Percentiles rank a stretch among this genome's conserved stretches.
Evolutionary conservation across 1,140 invertebrate species (phyloP).

Genomic region (Zaprionus capensis): DNA sequence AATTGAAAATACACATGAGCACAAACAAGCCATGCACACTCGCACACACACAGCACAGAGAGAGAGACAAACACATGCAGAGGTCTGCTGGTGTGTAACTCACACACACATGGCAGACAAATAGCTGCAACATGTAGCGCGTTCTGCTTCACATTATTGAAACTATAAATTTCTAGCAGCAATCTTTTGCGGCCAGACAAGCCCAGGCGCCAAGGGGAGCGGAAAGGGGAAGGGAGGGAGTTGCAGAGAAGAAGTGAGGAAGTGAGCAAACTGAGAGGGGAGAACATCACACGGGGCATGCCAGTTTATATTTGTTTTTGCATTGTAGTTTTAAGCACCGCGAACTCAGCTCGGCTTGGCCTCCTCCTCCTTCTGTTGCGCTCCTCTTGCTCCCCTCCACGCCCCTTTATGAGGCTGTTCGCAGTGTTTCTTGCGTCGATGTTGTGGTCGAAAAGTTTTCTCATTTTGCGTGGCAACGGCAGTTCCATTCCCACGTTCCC

Average conservation of each 20-base stretch:
- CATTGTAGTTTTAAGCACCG: slow-evolving; percentile 57
- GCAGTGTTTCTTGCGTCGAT: slow-evolving; percentile 52
- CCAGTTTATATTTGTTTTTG: slow-evolving; percentile 56
- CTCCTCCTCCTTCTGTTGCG: background rate
- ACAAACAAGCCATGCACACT: slow-evolving; percentile 19
- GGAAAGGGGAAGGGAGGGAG: background rate
- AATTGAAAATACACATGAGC: slow-evolving; percentile 82
- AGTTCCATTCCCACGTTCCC: slow-evolving; percentile 23
- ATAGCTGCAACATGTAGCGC: slow-evolving; percentile 58
- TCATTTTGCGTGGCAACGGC: slow-evolving; percentile 71
- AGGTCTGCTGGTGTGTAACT: slow-evolving; percentile 16
- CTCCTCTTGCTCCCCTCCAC: slow-evolving; percentile 16
- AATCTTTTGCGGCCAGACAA: slow-evolving; percentile 81
- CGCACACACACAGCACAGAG: background rate
- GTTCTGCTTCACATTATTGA: slow-evolving; percentile 73
- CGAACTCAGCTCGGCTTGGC: slow-evolving; percentile 4
- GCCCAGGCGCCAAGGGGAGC: background rate
- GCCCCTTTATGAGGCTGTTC: background rate
- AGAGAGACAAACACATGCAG: background rate
- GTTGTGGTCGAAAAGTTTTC: slow-evolving; percentile 82
- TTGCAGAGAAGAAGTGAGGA: background rate
- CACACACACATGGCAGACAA: slow-evolving; percentile 40
- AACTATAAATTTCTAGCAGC: slow-evolving; percentile 81
- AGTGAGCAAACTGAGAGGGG: background rate
- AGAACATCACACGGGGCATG: slow-evolving; percentile 20